These are phyloP conservation scores for Anarsia innoxiella DNA, from an alignment of 2,888 invertebrate species.

Conservation along the genomic window DNA sequence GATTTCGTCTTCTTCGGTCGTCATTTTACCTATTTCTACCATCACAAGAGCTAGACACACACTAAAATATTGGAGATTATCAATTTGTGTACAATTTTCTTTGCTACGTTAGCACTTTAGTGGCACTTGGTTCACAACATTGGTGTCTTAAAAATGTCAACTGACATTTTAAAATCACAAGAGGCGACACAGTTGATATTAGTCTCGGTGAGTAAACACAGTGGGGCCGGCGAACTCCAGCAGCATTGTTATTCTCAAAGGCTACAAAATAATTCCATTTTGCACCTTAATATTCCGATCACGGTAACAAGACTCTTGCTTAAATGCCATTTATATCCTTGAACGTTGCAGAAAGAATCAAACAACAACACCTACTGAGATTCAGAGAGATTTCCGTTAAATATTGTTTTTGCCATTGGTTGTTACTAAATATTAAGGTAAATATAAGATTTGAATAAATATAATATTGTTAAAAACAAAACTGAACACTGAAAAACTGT, in stretches of 20 bases:
- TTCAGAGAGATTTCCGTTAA: neutral
- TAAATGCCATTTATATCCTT: slow-evolving; percentile 39
- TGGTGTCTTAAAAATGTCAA: slow-evolving; percentile 28
- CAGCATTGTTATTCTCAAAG: slow-evolving; percentile 65
- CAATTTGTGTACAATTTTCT: neutral
- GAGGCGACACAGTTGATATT: slow-evolving; percentile 29
- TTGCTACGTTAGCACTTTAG: neutral
- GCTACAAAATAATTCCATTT: slow-evolving; percentile 49
- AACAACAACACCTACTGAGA: too few species aligned
- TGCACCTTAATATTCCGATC: slow-evolving; percentile 52
- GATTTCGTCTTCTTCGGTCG: slow-evolving; percentile 47
- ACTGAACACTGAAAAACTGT: too few species aligned
- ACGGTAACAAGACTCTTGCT: slow-evolving; percentile 41
- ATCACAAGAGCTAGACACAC: too few species aligned
- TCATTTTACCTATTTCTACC: slow-evolving; percentile 56
- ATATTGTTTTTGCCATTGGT: too few species aligned
- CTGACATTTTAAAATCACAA: slow-evolving; percentile 44
- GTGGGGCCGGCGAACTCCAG: slow-evolving; percentile 62
- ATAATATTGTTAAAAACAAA: too few species aligned
- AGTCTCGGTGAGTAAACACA: slow-evolving; percentile 52
- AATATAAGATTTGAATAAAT: too few species aligned
- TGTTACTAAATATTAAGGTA: too few species aligned
- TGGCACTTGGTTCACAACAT: neutral
- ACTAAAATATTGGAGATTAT: too few species aligned
- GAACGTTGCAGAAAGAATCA: slow-evolving; percentile 36